Conservation (phyloP, 2,888 invertebrate genomes). For the Spatulosminthurus flaviceps region DNA sequence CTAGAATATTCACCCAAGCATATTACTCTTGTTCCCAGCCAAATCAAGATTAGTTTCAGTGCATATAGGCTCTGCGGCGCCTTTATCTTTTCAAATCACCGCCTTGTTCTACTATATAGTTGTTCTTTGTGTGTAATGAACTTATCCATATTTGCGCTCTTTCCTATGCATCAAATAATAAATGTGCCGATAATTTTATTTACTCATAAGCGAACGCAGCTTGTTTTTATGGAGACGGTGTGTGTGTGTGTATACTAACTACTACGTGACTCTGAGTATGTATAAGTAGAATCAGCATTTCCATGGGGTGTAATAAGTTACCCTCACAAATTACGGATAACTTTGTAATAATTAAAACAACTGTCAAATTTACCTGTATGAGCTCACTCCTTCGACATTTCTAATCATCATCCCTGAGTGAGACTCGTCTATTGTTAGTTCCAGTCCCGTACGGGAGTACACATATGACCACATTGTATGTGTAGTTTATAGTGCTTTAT, state of each 20-base stretch:
- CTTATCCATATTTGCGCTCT: constrained; percentile 18
- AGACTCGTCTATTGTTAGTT: no score
- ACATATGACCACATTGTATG: no score
- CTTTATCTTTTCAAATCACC: constrained; percentile 28
- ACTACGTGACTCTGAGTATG: neutral
- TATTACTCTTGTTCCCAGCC: constrained; percentile 45
- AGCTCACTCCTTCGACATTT: neutral
- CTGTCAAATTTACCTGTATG: neutral
- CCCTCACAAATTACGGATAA: neutral
- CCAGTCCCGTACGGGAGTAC: no score
- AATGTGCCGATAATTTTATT: neutral
- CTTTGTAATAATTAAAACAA: neutral
- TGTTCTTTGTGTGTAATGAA: constrained; percentile 20
- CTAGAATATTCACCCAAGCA: constrained; percentile 39
- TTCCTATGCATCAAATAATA: neutral
- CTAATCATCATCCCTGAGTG: no score
- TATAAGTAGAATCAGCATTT: neutral
- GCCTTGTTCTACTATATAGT: neutral
- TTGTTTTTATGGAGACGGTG: neutral
- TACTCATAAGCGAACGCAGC: no score
- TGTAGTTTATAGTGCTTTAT: no score
- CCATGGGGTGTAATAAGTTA: neutral
- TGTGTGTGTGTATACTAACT: neutral
- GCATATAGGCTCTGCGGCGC: constrained; percentile 35
- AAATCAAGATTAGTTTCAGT: constrained; percentile 41